Conservation (phyloP, 1,140 invertebrate species). For the Doryteuthis pealeii region DNA sequence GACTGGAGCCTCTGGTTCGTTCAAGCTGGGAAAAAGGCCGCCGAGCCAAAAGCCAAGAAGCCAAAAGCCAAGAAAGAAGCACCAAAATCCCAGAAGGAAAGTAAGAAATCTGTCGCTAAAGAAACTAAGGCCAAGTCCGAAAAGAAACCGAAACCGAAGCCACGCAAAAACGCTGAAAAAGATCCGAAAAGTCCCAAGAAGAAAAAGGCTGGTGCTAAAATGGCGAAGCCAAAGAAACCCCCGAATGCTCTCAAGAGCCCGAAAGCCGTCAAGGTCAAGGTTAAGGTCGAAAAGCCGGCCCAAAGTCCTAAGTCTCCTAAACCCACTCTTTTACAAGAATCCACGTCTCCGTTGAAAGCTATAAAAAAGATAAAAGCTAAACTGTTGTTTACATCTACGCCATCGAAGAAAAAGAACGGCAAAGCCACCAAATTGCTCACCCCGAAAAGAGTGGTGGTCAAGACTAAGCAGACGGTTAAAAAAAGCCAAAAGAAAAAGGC, state of each 20-base stretch:
- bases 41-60: constrained; percentile 20
- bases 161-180: constrained; percentile 31
- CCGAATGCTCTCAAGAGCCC: constrained; percentile 39
- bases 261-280: constrained; percentile 28
- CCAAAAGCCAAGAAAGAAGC: constrained; percentile 30
- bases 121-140: constrained; percentile 16
- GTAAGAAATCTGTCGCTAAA: constrained; percentile 41
- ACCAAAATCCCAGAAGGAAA: constrained; percentile 33
- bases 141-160: constrained; percentile 28
- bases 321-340: too few relatives aligned
- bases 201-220: constrained; percentile 29
- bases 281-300: constrained; percentile 31
- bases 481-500: too few relatives aligned
- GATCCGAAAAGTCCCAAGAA: constrained; percentile 22
- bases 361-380: too few relatives aligned
- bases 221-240: constrained; percentile 28
- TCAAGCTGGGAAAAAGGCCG: constrained; percentile 46
- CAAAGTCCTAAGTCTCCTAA: too few relatives aligned
- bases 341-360: too few relatives aligned
- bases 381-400: not conserved
- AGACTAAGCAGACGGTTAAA: too few relatives aligned
- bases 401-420: constrained; percentile 38
- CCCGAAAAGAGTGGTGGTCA: too few relatives aligned
- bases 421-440: constrained; percentile 31
- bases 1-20: constrained; percentile 56